A percentile compares a stretch with the other conserved stretches of the same genome.
These are phyloP conservation scores for Gallinago undulata DNA, from an alignment of 2,113 vertebrate species.

Conservation along the genomic window DNA sequence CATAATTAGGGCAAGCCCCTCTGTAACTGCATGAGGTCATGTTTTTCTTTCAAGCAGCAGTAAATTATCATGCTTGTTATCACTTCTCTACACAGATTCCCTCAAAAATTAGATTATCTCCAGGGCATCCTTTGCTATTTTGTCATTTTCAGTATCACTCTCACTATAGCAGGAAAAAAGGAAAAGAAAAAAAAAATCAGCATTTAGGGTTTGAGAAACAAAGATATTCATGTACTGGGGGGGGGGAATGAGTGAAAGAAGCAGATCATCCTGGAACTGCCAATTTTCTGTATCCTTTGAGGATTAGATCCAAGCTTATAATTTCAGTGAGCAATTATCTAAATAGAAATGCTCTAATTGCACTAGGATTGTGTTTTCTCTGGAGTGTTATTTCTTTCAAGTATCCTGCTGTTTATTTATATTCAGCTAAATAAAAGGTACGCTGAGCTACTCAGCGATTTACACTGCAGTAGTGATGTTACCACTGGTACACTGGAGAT, in stretches of 20 bases:
- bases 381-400: slow-evolving; percentile 66
- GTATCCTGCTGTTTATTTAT: slow-evolving; percentile 69
- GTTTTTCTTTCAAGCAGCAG: slow-evolving; percentile 28
- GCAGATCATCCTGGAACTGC: slow-evolving; percentile 22
- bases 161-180: neutral
- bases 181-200: neutral
- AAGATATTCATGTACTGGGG: neutral
- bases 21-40: slow-evolving; percentile 47
- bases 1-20: slow-evolving; percentile 45
- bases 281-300: slow-evolving; percentile 61
- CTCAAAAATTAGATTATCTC: slow-evolving; percentile 39
- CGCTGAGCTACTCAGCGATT: slow-evolving; percentile 34
- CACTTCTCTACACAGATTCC: neutral
- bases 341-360: slow-evolving; percentile 74
- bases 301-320: slow-evolving; percentile 64
- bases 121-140: slow-evolving; percentile 29
- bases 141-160: neutral
- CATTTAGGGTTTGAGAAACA: slow-evolving; percentile 7
- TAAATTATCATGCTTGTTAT: slow-evolving; percentile 48
- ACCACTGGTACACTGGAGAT: slow-evolving; percentile 13
- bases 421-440: slow-evolving; percentile 66
- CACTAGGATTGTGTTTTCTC: slow-evolving; percentile 67
- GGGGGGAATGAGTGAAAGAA: neutral
- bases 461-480: slow-evolving; percentile 2
- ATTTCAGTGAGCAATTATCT: slow-evolving; percentile 73